Base-by-base conservation (phyloP, 2,797 vertebrate species). In the Cuculus canorus region DNA sequence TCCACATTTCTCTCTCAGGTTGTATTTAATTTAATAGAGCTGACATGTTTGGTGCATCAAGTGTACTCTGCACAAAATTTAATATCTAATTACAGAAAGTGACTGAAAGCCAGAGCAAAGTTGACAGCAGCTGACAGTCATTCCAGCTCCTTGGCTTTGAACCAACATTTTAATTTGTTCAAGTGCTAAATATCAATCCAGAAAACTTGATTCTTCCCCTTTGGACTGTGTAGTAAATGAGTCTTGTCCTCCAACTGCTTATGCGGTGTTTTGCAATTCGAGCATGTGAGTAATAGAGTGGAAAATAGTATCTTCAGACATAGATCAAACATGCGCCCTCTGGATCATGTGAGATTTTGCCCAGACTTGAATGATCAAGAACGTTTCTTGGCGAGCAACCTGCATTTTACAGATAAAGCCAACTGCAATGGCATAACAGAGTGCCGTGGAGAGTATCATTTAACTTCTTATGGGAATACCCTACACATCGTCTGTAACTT, bases 401-500 rank as follows among this genome's bases (percentile, higher is more conserved):
- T 72, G 64, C 23, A 17, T 91, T 86, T 82, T 65, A 3, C 16
- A 88, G 65, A 80, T 54, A 86, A 73, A 43, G 57, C 70, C 81
- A 59, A 56, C 41, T 72, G 69, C 56, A 82, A 19, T 69, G 68
- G 79, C 47, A 57, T 32, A 25, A 59, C 64, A 82, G 82, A 66
- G 66, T 92, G 69, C 71, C 30, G 2, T 4, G 17, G 78, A 90
- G n/a, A 86, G 39, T 82, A 86, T 95, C 45, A 0, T 33, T 59
- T 93, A 63, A 82, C 77, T 64, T 70, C 75, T 79, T 2, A 0
- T 65, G 88, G 82, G 71, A 84, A 87, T 32, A 50, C 50, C 78
- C 6, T 5, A 75, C 84, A 93, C 84, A 73, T 91, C 54, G 75
- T 92, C 86, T 96, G 82, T 78, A 91, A 88, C 60, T 68, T 90